Conservation (phyloP, 1,140 invertebrate species). For the Mycetomoellerius zeteki region DNA sequence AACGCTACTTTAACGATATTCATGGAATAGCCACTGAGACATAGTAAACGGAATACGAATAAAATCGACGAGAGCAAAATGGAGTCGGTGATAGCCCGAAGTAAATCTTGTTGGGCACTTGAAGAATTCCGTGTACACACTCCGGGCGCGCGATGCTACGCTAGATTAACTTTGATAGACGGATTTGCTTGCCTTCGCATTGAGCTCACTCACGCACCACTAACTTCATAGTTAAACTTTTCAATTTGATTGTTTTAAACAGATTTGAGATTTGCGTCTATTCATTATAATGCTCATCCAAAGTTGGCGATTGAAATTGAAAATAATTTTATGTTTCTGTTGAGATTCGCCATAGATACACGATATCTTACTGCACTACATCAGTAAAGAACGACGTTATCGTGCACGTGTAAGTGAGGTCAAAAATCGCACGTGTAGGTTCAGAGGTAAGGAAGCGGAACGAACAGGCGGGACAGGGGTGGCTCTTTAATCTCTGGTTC, state of each 20-base stretch:
- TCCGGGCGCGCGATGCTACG: background rate
- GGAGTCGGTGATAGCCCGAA: conserved; percentile 33
- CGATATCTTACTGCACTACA: background rate
- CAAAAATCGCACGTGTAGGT: conserved; percentile 32
- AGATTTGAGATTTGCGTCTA: background rate
- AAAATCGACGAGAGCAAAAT: conserved; percentile 36
- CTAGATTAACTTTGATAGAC: conserved; percentile 55
- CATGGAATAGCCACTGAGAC: conserved; percentile 39
- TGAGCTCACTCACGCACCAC: conserved; percentile 10
- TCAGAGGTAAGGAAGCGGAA: background rate
- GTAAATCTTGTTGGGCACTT: conserved; percentile 51
- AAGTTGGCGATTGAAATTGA: background rate
- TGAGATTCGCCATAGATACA: background rate
- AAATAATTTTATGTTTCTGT: background rate
- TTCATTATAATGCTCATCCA: background rate
- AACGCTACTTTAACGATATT: conserved; percentile 53
- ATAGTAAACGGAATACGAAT: conserved; percentile 31
- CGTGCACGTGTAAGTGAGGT: background rate
- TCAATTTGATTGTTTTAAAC: conserved; percentile 10
- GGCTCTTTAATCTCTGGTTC: conserved; percentile 69
- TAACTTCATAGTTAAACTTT: conserved; percentile 31
- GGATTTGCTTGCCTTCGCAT: conserved; percentile 34
- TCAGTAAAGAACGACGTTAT: background rate
- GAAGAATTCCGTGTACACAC: conserved; percentile 36
- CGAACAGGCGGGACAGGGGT: background rate